Evolutionary conservation across 2,888 invertebrate genomes (phyloP).

Genomic region (Drosophila lutescens): DNA sequence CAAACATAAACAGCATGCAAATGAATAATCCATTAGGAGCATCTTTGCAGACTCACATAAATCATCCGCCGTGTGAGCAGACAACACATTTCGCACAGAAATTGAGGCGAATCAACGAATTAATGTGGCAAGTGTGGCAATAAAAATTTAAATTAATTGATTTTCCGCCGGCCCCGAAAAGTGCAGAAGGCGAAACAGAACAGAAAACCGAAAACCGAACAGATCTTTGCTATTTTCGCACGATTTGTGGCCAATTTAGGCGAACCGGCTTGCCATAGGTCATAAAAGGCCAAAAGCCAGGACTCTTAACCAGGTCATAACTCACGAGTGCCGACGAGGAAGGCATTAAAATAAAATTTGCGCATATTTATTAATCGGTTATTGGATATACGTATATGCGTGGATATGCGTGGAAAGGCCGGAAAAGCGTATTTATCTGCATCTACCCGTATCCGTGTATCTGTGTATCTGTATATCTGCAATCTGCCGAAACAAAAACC

Average conservation of each 20-base stretch:
- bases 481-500: constrained; percentile 21
- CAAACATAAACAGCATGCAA: constrained; percentile 3
- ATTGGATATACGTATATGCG: constrained; percentile 39
- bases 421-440: constrained; percentile 23
- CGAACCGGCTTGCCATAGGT: constrained; percentile 27
- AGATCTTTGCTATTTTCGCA: constrained; percentile 48
- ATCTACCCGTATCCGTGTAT: background rate
- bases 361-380: constrained; percentile 67
- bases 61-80: constrained; percentile 42
- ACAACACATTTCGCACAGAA: constrained; percentile 38
- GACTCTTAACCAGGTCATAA: constrained; percentile 45
- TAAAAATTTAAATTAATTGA: constrained; percentile 72
- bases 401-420: background rate
- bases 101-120: constrained; percentile 53
- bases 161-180: constrained; percentile 33
- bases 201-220: background rate
- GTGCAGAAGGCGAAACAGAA: constrained; percentile 10
- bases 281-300: constrained; percentile 53
- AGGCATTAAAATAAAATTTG: constrained; percentile 67
- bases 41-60: constrained; percentile 9
- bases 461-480: constrained; percentile 3
- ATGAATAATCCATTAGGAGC: constrained; percentile 24
- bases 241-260: constrained; percentile 65
- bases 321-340: constrained; percentile 32
- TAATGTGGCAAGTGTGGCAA: constrained; percentile 59